phyloP scores from a whole-genome alignment of 2,888 invertebrate genomes.

The Brachylomia viminalis region DNA sequence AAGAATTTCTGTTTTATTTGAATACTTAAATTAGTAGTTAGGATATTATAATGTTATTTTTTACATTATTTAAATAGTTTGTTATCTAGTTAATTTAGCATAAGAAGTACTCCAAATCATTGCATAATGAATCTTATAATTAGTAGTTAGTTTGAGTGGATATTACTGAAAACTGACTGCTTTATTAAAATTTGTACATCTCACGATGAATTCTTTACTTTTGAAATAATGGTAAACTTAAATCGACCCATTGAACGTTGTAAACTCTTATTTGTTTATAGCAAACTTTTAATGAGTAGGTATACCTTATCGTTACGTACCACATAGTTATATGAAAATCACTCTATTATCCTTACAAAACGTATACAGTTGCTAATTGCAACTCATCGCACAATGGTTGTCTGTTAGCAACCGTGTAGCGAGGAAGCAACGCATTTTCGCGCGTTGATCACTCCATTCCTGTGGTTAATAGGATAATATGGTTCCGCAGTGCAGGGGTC shows the following conservation, averaged over 20 bases:
- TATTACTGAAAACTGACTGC: neutral
- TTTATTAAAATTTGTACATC: neutral
- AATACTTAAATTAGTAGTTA: neutral
- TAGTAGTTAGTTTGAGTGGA: neutral
- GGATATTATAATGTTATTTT: neutral
- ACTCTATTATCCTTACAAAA: constrained; percentile 8
- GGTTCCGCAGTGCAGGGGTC: constrained; percentile 84
- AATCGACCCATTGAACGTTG: too few species aligned
- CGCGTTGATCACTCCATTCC: constrained; percentile 87
- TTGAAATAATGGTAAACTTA: too few species aligned
- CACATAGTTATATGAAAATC: constrained; percentile 19
- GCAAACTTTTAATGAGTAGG: neutral
- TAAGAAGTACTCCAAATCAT: neutral
- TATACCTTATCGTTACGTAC: too few species aligned
- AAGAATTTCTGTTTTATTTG: neutral
- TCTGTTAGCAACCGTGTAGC: constrained; percentile 77
- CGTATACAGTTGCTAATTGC: constrained; percentile 46
- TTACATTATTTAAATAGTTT: too few species aligned
- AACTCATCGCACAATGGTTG: constrained; percentile 48
- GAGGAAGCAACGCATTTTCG: constrained; percentile 85
- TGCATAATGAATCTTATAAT: neutral
- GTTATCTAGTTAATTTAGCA: neutral
- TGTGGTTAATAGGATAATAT: constrained; percentile 85
- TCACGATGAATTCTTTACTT: neutral
- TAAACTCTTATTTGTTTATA: too few species aligned